Base-by-base conservation (phyloP, 2,113 vertebrate species). In the Delphinapterus leucas region DNA sequence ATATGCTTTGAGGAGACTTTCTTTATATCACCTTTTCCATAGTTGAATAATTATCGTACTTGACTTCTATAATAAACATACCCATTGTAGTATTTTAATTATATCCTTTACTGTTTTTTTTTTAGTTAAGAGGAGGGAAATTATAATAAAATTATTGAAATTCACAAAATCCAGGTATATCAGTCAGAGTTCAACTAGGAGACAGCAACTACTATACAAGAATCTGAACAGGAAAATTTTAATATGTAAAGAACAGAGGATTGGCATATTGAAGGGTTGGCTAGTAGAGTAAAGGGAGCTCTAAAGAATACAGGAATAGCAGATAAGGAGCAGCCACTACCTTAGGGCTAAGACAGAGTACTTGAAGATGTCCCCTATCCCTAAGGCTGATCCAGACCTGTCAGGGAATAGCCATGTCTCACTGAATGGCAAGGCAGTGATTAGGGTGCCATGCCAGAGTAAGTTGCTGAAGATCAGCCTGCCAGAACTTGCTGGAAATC, bases 1-100 rank as follows among this genome's bases (percentile, higher is more conserved):
- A 47, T 77, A 77, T 47, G 49, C 38, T 94, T 92, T 88, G 38
- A 44, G 38, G 49, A 80, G 6, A 74, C 17, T 80, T 81, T 89
- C 55, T 79, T 91, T 96, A 49, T 71, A 90, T 76, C 28, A 83
- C 33, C 8, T 63, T 95, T 94, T 90, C 60, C 38, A 85, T 84
- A 90, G 76, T 60, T 96, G 63, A 95, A 93, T 93, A 96, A 87
- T 93, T 79, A 94, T 49, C 2, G 2, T 67, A 94, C 53, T 94
- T 93, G 17, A 77, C 12, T 33, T 81, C 25, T 77, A 1, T 21
- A 63, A 90, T 60, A 96, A 95, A 82, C 11, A 21, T 41, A 68
- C 23, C 8, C 21, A 21, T 94, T 82, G 7, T 1, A 88, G 25
- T 25, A 73, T 55, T 96, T 76, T 53, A 86, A 13, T 55, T 79